Evolutionary conservation across 2,113 vertebrate genomes (phyloP).

Genomic region (Sterrhoptilus dennistouni): DNA sequence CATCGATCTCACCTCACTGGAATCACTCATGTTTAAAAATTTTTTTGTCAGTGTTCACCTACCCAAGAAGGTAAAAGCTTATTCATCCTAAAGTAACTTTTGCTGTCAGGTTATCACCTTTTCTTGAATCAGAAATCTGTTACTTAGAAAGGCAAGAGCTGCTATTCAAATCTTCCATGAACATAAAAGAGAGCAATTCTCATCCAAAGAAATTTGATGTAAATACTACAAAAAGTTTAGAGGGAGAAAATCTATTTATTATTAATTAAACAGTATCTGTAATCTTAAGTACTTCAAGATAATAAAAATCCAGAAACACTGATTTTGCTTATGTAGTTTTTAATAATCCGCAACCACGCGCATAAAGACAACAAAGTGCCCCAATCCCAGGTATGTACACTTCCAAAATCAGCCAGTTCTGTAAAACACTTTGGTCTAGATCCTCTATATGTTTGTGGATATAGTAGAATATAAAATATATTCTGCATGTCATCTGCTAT

Average conservation of each 20-base stretch:
- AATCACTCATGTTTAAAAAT: not conserved
- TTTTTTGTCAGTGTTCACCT: not conserved
- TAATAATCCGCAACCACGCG: not conserved
- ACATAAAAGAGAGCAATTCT: not conserved
- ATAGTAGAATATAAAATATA: not conserved
- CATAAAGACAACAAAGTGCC: not conserved
- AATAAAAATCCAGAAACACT: not conserved
- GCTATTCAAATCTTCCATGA: not conserved
- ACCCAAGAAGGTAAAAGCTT: not conserved
- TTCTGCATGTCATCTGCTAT: not conserved
- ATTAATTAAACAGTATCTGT: not conserved
- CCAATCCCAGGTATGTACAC: not conserved
- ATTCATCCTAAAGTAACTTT: not conserved
- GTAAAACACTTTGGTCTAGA: not conserved
- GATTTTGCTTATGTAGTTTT: not conserved
- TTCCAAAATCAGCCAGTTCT: not conserved
- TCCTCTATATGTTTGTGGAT: not conserved
- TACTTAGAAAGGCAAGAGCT: not conserved
- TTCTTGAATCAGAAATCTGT: not conserved
- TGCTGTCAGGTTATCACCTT: not conserved
- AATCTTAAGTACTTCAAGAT: not conserved
- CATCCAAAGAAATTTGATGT: not conserved
- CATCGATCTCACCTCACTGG: not conserved
- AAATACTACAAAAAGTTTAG: not conserved
- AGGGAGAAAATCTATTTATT: not conserved